phyloP scores from a whole-genome alignment of 2,797 vertebrate genomes.

The Heteromormyrus szaboi region DNA sequence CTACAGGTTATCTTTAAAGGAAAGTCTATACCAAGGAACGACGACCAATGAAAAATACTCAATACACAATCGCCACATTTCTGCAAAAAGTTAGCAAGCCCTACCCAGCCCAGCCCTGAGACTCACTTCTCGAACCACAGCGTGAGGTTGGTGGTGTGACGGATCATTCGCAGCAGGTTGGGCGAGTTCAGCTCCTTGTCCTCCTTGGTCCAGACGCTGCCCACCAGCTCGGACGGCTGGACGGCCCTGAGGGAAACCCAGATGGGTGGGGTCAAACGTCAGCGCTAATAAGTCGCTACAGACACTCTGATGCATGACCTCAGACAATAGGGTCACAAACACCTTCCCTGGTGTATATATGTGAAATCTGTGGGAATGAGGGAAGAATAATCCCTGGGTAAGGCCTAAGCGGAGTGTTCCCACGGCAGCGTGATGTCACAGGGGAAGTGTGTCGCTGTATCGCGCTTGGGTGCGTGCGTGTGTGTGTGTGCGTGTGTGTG shows the following conservation, averaged over 20 bases:
- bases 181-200: conserved; percentile 98
- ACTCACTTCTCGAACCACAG: conserved; percentile 98
- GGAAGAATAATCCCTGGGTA: not conserved
- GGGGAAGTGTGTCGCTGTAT: not conserved
- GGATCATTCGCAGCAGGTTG: conserved; percentile 93
- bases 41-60: not conserved
- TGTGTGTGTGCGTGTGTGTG: too few species aligned
- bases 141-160: conserved; percentile 95
- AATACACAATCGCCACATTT: not conserved
- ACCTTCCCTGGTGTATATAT: not conserved
- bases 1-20: not conserved
- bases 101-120: not conserved
- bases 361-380: not conserved
- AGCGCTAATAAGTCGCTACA: not conserved
- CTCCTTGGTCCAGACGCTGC: conserved; percentile 97
- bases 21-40: not conserved
- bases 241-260: conserved; percentile 72
- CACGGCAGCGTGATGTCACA: conserved; percentile 1
- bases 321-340: not conserved
- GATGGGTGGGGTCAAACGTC: not conserved
- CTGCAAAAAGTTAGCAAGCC: not conserved
- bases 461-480: not conserved
- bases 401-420: not conserved
- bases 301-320: not conserved
- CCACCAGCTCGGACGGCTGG: conserved; percentile 92